phyloP scores from a whole-genome alignment of 2,888 invertebrate species.

The Chironomus tentans region DNA sequence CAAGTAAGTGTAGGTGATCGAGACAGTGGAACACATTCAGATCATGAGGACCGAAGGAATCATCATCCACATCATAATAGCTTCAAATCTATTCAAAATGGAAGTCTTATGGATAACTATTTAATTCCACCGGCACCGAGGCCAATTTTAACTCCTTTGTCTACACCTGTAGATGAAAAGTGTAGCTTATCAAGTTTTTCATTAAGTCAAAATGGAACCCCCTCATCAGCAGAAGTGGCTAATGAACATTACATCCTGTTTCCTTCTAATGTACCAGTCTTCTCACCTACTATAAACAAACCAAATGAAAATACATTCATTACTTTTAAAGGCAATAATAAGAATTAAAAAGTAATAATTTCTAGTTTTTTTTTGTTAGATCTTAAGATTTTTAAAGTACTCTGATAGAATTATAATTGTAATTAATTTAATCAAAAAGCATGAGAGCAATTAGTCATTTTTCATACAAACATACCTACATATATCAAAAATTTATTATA shows the following conservation, averaged over 20 bases:
- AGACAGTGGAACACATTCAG: conserved; percentile 78
- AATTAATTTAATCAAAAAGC: too few species aligned
- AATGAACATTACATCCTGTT: conserved; percentile 41
- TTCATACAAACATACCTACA: too few species aligned
- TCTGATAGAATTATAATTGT: neutral
- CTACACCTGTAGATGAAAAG: conserved; percentile 38
- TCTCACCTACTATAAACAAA: conserved; percentile 31
- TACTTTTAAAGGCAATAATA: conserved; percentile 17
- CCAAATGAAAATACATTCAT: conserved; percentile 4
- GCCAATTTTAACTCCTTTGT: conserved; percentile 39
- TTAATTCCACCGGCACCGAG: conserved; percentile 55
- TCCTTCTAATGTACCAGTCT: conserved; percentile 42
- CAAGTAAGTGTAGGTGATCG: conserved; percentile 65
- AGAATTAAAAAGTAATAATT: neutral
- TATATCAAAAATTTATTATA: too few species aligned
- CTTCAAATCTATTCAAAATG: conserved; percentile 38
- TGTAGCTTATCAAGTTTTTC: conserved; percentile 31
- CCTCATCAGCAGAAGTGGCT: neutral
- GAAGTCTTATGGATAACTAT: conserved; percentile 48
- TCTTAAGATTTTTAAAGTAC: neutral
- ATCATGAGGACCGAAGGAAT: conserved; percentile 59
- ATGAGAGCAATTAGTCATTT: too few species aligned
- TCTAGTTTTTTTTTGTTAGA: neutral
- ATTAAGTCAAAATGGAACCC: neutral
- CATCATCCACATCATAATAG: conserved; percentile 22